Conservation (phyloP, 2,888 invertebrate genomes). For the Mesorhabditis sp. region DNA sequence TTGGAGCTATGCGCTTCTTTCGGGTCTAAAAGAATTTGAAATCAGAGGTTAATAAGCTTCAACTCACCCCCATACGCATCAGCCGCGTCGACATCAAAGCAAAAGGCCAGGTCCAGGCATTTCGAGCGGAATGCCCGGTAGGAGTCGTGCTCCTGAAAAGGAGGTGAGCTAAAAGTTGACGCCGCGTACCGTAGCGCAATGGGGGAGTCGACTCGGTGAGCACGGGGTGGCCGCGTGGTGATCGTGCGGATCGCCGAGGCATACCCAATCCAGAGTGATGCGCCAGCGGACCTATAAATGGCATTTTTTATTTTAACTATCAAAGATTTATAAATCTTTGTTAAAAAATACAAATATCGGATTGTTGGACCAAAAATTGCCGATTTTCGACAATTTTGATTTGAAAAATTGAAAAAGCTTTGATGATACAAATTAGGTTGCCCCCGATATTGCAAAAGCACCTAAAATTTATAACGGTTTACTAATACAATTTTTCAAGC, state of each 20-base stretch:
- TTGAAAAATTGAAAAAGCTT: not conserved
- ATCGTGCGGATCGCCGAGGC: constrained; percentile 87
- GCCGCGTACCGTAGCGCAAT: constrained; percentile 60
- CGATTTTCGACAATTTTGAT: not conserved
- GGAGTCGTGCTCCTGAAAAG: constrained; percentile 79
- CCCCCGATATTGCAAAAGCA: no score
- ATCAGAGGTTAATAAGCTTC: not conserved
- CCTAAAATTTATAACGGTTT: no score
- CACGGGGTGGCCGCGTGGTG: constrained; percentile 91
- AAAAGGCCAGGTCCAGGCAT: constrained; percentile 75
- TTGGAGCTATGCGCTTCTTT: constrained; percentile 12
- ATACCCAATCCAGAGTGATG: constrained; percentile 61
- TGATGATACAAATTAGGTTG: no score
- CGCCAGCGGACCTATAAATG: not conserved
- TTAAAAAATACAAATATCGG: not conserved
- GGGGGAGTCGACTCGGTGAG: constrained; percentile 90
- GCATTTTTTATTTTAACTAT: not conserved
- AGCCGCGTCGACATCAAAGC: constrained; percentile 69
- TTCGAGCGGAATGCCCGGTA: constrained; percentile 88
- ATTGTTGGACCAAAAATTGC: not conserved
- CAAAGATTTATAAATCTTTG: not conserved
- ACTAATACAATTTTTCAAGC: no score
- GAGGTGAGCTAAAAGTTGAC: not conserved
- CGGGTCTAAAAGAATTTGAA: constrained; percentile 11
- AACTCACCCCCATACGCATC: constrained; percentile 16